phyloP scores from a whole-genome alignment of 2,797 vertebrate genomes.

The Garrulus glandarius region DNA sequence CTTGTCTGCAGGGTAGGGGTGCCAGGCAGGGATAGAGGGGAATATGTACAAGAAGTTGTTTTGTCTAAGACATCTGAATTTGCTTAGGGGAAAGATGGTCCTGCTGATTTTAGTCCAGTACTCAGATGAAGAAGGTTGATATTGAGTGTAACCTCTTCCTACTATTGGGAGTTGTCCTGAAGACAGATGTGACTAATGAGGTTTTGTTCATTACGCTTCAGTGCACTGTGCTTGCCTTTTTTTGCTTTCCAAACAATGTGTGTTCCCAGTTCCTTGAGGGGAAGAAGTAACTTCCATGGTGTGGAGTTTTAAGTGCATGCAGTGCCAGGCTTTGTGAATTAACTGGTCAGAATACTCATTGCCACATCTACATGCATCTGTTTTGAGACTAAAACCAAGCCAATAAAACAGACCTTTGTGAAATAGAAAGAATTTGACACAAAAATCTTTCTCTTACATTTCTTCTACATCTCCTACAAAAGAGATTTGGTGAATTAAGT shows the following conservation, averaged over 20 bases:
- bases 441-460: background rate
- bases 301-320: background rate
- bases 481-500: background rate
- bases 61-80: background rate
- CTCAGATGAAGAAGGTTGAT: background rate
- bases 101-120: background rate
- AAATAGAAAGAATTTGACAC: background rate
- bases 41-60: background rate
- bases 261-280: background rate
- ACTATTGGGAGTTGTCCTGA: background rate
- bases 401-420: background rate
- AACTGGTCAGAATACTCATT: background rate
- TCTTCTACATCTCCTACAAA: background rate
- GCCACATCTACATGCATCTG: rapidly evolving
- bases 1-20: constrained; percentile 17
- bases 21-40: background rate
- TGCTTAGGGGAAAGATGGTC: background rate
- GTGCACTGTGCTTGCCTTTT: background rate
- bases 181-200: constrained; percentile 27
- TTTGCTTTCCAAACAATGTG: background rate
- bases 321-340: background rate
- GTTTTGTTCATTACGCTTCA: background rate
- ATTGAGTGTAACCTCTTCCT: background rate
- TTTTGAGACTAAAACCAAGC: background rate
- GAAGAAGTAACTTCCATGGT: background rate